phyloP scores from a whole-genome alignment of 2,113 vertebrate species.

The Felis catus region F.catus_Fca126_mat1.0 CM031417.1:28016001-28016500 shows the following conservation, averaged over 20 bases:
- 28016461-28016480: neutral
- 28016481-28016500: constrained; percentile 11
- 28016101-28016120: neutral
- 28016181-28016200: neutral
- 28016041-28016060: neutral
- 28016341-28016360: neutral
- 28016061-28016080: neutral
- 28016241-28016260: neutral
- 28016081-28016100: neutral
- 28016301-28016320: neutral
- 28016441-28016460: neutral
- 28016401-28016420: neutral
- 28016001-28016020: neutral
- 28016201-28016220: neutral
- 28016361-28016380: neutral
- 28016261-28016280: neutral
- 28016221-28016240: neutral
- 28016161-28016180: neutral
- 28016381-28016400: neutral
- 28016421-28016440: neutral
- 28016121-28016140: neutral
- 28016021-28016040: neutral
- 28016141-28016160: neutral
- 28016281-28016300: neutral
- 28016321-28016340: neutral